phyloP scores from a whole-genome alignment of 2,888 invertebrate species.

The Napeogenes inachia region DNA sequence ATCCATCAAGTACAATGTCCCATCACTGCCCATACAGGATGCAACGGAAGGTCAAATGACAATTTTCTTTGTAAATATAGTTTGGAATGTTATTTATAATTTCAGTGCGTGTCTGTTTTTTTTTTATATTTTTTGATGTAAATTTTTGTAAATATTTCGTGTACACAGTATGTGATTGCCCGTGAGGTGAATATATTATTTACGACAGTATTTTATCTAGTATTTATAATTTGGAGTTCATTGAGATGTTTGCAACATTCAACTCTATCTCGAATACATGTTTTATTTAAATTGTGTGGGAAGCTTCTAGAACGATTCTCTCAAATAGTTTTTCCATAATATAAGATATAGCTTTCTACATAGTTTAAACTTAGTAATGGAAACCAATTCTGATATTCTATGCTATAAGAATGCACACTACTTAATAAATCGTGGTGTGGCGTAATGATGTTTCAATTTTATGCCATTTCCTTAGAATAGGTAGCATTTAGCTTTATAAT shows the following conservation, averaged over 20 bases:
- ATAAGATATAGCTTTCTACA: slow-evolving; percentile 20
- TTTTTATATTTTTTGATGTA: slow-evolving; percentile 45
- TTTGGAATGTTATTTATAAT: slow-evolving; percentile 54
- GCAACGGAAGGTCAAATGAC: slow-evolving; percentile 42
- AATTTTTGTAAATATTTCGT: slow-evolving; percentile 57
- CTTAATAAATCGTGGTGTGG: slow-evolving; percentile 24
- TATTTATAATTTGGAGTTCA: slow-evolving; percentile 44
- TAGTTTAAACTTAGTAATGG: slow-evolving; percentile 27
- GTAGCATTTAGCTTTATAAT: slow-evolving; percentile 20
- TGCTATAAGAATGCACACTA: slow-evolving; percentile 19
- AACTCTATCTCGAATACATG: slow-evolving; percentile 21
- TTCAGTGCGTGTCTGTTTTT: slow-evolving; percentile 40
- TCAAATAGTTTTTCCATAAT: slow-evolving; percentile 6
- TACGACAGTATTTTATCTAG: slow-evolving; percentile 62
- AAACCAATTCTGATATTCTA: slow-evolving; percentile 20
- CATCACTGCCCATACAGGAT: slow-evolving; percentile 52
- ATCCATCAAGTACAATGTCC: slow-evolving; percentile 2
- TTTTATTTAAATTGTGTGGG: slow-evolving; percentile 24
- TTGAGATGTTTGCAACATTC: background rate
- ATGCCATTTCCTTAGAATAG: slow-evolving; percentile 46
- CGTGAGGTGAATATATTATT: slow-evolving; percentile 47
- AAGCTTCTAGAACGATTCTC: slow-evolving; percentile 14
- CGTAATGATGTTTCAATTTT: slow-evolving; percentile 35
- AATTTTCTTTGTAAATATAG: slow-evolving; percentile 60
- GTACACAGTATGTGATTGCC: slow-evolving; percentile 56